Conservation (phyloP, 2,888 invertebrate species). For the Tetranychus piercei region DNA sequence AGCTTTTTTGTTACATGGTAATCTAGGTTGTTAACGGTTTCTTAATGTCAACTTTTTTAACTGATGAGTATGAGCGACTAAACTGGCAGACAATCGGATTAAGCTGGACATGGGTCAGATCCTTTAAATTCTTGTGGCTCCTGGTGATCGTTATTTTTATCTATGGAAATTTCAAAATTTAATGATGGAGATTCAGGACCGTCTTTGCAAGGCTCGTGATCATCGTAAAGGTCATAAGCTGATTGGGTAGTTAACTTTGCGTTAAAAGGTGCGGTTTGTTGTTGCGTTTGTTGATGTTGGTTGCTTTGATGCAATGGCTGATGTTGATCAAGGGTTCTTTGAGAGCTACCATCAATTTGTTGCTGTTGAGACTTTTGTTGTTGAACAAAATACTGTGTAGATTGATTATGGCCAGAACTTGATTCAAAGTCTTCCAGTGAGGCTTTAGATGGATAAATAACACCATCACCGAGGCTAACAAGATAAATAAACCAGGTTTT, state of each 20-base stretch:
- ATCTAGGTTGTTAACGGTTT: too few species aligned
- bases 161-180: neutral
- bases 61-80: neutral
- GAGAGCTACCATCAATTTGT: neutral
- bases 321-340: neutral
- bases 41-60: neutral
- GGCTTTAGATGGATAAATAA: slow-evolving; percentile 3
- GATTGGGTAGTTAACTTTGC: neutral
- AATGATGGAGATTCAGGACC: neutral
- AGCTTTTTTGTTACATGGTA: too few species aligned
- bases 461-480: slow-evolving; percentile 8
- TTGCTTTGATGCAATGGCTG: neutral
- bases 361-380: neutral
- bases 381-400: neutral
- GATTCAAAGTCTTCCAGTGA: neutral
- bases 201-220: neutral
- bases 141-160: neutral
- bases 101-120: neutral
- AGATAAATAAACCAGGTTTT: slow-evolving; percentile 1
- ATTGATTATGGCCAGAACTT: neutral
- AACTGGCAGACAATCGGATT: neutral
- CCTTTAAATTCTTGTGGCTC: neutral
- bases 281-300: neutral
- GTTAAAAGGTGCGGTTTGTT: neutral
- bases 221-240: neutral